Base-by-base conservation (phyloP, 1,140 invertebrate genomes). In the Panagrolaimus sp. region DNA sequence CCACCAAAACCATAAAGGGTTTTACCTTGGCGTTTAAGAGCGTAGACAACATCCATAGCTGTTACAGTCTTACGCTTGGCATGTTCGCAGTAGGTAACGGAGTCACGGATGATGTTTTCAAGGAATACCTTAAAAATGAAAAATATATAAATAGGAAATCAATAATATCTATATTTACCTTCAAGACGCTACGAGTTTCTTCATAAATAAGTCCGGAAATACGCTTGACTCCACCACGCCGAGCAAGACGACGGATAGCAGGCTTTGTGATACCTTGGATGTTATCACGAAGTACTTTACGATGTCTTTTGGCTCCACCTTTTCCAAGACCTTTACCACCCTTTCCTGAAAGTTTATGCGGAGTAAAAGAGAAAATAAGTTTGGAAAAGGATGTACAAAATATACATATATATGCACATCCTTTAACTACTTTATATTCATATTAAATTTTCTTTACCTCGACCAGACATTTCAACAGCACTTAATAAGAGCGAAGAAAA, bases 41-140 rank as follows among this genome's bases (percentile, higher is more conserved):
- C 90, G 78, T 91, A 91, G 23, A 92, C 91, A 14, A 92, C 89
- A 79, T 92, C 90, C 66, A 75, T 75, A 65, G 90, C 90, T 9
- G 90, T 92, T 43, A 88, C 87, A 23, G 90, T 92, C 85, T 91
- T 92, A 71, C 90, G 85, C 85, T 90, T 91, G 72, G 89, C 89
- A 83, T 91, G 89, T 82, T 89, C 89, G 14, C 89, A 90, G 84
- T 91, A 91, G n/a, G 89, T 91, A 57, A 91, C 89, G 11, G 89
- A 89, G 83, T 90, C 89, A 63, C 89, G 86, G 78, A 91, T 91
- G 0, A 91, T 89, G 79, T 90, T 91, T 82, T 91, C 89, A 65
- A 91, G 84, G 83, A 91, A 91, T 13, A 79, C 90, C 87, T 82
- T 4, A n/a, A 48, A n/a, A n/a, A 4, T 2, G 47, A 91, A 13